phyloP scores from a whole-genome alignment of 2,888 invertebrate species.

The Tetragonisca angustula region DNA sequence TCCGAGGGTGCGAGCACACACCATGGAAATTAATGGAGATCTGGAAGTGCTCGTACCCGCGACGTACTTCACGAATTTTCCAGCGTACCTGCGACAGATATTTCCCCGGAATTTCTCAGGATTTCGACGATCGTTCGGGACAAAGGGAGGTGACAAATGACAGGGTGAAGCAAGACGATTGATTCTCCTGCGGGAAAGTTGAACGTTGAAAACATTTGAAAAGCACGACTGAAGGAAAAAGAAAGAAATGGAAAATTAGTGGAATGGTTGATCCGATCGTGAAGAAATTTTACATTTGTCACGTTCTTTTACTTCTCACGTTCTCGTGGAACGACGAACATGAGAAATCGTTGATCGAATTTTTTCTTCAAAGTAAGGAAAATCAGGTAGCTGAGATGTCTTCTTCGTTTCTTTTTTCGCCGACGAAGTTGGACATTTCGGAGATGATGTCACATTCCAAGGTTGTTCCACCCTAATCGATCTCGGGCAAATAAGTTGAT shows the following conservation, averaged over 20 bases:
- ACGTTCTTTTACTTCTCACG: not conserved
- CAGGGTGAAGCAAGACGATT: not conserved
- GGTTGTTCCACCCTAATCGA: conserved; percentile 36
- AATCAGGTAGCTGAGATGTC: no score
- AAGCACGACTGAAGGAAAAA: not conserved
- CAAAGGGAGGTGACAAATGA: not conserved
- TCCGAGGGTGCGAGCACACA: not conserved
- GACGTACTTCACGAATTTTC: not conserved
- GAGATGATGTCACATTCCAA: conserved; percentile 28
- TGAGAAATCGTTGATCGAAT: conserved; percentile 3
- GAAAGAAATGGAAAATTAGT: not conserved
- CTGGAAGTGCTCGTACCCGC: not conserved
- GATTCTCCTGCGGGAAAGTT: not conserved
- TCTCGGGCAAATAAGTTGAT: conserved; percentile 27
- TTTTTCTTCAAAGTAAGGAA: not conserved
- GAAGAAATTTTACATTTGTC: not conserved
- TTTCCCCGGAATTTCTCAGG: not conserved
- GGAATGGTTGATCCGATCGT: not conserved
- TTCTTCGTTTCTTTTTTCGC: not conserved
- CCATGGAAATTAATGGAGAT: conserved; percentile 30
- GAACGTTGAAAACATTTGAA: not conserved
- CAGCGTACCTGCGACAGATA: not conserved
- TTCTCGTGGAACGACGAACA: no score
- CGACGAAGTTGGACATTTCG: conserved; percentile 7
- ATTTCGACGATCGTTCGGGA: not conserved